phyloP scores from a whole-genome alignment of 2,113 vertebrate species.

The Pontoporia blainvillei region DNA sequence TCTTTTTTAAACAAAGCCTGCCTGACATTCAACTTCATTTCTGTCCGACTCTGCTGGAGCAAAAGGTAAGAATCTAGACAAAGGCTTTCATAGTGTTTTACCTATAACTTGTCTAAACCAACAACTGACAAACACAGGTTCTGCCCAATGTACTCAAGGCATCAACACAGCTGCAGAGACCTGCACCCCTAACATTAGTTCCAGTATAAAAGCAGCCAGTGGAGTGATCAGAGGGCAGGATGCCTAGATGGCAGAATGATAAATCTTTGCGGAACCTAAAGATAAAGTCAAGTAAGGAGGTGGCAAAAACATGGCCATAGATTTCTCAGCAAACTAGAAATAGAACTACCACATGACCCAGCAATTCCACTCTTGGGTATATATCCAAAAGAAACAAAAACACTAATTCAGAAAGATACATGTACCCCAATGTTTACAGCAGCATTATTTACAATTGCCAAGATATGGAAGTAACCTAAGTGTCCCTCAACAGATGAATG shows the following conservation, averaged over 20 bases:
- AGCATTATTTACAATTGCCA: background rate
- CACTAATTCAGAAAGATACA: background rate
- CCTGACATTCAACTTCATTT: conserved; percentile 42
- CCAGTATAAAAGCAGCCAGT: background rate
- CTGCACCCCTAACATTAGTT: background rate
- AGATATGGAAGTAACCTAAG: background rate
- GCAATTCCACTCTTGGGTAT: background rate
- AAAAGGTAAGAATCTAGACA: conserved; percentile 78
- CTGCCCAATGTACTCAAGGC: background rate
- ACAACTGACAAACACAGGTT: conserved; percentile 73
- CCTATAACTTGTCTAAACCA: conserved; percentile 77
- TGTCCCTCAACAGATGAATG: background rate
- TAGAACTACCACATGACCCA: background rate
- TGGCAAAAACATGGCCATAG: background rate
- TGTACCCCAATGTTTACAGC: background rate
- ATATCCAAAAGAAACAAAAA: background rate
- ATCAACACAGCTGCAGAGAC: conserved; percentile 32
- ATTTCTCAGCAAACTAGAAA: background rate
- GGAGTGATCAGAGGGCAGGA: background rate
- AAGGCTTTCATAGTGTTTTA: conserved; percentile 65
- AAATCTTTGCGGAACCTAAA: background rate
- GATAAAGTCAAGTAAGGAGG: background rate
- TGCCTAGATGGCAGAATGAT: background rate
- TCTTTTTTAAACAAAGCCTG: conserved; percentile 60
- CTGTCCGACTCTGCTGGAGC: conserved; percentile 31